A percentile compares a stretch with the other conserved stretches of the same genome.
These are phyloP conservation scores for Phrynosoma platyrhinos DNA, from an alignment of 2,113 vertebrate genomes.

Conservation along the genomic window DNA sequence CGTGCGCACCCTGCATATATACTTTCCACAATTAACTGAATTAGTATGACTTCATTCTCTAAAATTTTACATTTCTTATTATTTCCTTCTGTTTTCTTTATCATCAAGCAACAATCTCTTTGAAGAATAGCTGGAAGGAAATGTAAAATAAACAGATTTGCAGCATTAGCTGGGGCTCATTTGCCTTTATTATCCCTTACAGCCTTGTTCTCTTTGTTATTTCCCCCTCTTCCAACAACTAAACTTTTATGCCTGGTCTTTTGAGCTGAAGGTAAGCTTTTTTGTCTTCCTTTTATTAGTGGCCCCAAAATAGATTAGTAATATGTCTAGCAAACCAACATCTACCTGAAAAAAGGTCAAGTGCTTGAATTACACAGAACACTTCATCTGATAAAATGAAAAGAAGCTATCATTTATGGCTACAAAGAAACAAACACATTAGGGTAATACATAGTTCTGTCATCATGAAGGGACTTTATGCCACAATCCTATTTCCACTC, in stretches of 20 bases:
- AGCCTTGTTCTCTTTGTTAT: constrained; percentile 25
- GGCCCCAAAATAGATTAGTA: constrained; percentile 4
- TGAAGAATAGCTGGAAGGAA: constrained; percentile 51
- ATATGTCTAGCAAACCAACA: not conserved
- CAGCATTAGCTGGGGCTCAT: constrained; percentile 48
- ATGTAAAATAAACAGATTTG: constrained; percentile 45
- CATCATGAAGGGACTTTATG: not conserved
- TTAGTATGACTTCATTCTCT: constrained; percentile 14
- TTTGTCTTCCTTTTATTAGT: constrained; percentile 8
- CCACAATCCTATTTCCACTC: not conserved
- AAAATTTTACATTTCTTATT: constrained; percentile 13
- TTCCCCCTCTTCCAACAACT: constrained; percentile 18
- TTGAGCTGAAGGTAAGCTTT: constrained; percentile 41
- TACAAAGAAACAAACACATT: not conserved
- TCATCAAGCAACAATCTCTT: constrained; percentile 32
- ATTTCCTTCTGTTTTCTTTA: constrained; percentile 19
- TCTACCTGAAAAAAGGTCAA: not conserved
- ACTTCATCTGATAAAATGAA: not conserved
- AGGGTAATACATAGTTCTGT: not conserved
- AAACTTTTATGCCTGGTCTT: not conserved
- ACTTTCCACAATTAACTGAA: constrained; percentile 13
- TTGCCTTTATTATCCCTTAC: constrained; percentile 56
- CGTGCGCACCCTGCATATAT: not conserved
- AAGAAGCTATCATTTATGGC: not conserved
- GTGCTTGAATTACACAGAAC: not conserved